Evolutionary conservation across 2,113 vertebrate species (phyloP).

Genomic region (Mungos mungo): DNA sequence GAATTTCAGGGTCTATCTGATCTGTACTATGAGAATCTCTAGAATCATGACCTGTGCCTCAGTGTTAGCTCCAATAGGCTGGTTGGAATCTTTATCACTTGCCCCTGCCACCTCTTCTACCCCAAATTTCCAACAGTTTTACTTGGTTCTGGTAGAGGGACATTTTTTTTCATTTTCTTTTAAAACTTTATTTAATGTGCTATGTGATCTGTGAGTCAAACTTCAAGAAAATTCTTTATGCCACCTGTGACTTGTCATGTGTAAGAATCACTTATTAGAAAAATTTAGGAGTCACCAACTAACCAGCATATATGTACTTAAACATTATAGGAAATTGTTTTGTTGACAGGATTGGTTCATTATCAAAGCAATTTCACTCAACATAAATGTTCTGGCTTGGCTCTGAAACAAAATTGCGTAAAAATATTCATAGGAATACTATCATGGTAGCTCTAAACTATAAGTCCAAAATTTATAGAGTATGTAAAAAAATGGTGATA

Average conservation of each 20-base stretch:
- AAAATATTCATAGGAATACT: not conserved
- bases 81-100: not conserved
- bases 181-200: not conserved
- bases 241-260: not conserved
- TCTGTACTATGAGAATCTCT: not conserved
- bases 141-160: not conserved
- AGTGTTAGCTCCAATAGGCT: not conserved
- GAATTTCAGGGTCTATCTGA: not conserved
- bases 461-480: not conserved
- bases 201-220: not conserved
- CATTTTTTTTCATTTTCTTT: not conserved
- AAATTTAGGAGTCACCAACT: not conserved
- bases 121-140: not conserved
- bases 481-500: not conserved
- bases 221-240: not conserved
- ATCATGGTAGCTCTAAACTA: not conserved
- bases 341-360: not conserved
- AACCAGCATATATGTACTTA: not conserved
- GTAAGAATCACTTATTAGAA: not conserved
- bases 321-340: not conserved
- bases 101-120: rapidly evolving
- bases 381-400: not conserved
- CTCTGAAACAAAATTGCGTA: not conserved
- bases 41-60: not conserved
- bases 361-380: not conserved